Percentiles rank a stretch among this genome's conserved stretches.
Conservation (phyloP, 92 coral and sea anemone species). For the Epizoanthus illoricatus region DNA sequence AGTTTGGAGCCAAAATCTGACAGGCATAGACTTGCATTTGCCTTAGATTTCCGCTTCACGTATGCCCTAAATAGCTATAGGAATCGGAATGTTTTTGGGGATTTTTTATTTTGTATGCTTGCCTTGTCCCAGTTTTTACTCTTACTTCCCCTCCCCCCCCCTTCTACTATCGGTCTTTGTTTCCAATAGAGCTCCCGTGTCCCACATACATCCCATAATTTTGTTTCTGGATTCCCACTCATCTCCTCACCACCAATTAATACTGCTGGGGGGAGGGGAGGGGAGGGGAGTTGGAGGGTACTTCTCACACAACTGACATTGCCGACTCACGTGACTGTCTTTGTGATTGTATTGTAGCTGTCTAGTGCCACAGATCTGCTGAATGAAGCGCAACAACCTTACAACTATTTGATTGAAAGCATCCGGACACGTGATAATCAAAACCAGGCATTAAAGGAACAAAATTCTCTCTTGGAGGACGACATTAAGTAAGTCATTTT, state of each 20-base stretch:
- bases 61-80: too few species aligned
- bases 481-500: conserved; percentile 65
- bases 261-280: not conserved
- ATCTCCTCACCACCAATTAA: not conserved
- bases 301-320: not conserved
- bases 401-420: conserved; percentile 93
- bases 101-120: too few species aligned
- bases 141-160: not conserved
- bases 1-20: not conserved
- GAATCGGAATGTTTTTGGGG: too few species aligned
- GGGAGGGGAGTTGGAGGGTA: not conserved
- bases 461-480: conserved; percentile 69
- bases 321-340: not conserved
- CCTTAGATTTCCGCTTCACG: too few species aligned
- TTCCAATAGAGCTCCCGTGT: too few species aligned
- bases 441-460: conserved; percentile 77
- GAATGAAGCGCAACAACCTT: conserved; percentile 98
- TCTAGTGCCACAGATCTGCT: conserved; percentile 79
- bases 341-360: conserved; percentile 51
- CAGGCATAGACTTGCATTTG: not conserved
- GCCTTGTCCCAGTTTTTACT: too few species aligned
- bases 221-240: not conserved
- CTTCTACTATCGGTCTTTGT: not conserved
- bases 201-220: not conserved
- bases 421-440: conserved; percentile 86